Base-by-base conservation (phyloP, 1,140 invertebrate species). In the Nebria ingens region DNA sequence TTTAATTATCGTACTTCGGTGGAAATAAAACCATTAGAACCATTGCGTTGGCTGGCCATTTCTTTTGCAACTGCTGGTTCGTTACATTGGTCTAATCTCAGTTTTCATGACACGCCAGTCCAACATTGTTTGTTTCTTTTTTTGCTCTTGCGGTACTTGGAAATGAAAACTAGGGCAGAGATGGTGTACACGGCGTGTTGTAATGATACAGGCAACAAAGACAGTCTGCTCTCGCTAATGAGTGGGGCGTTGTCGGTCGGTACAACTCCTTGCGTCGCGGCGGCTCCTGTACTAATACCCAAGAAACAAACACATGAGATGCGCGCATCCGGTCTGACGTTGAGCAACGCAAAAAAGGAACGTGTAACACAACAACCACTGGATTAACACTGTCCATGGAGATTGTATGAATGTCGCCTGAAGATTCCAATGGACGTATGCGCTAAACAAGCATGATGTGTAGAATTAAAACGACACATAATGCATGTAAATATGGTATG, bases 301-400 rank as follows among this genome's bases (percentile, higher is more conserved):
- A n/a, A 34, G 25, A 34, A 9, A n/a, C 25, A 9, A 6, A 34
- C 25, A 34, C 6, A 34, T 34, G n/a, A 34, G 25, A 34, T 34
- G 25, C 6, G 25, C 25, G 25, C 25, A 34, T 34, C 25, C 25
- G 25, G 25, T 34, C 6, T n/a, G n/a, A n/a, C 6, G 25, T 34
- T 9, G n/a, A 50, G 17, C n/a, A 50, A 50, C 45, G 45, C 45
- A 50, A 50, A 50, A 50, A n/a, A 50, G 45, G n/a, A 50, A 50
- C 9, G 45, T 9, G 45, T 9, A 50, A 15, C 17, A 50, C n/a
- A 17, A 4, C 25, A 6, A n/a, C n/a, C n/a, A n/a, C n/a, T 34
- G 25, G 25, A 34, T 34, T 34, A 34, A 34, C 25, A n/a, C 25
- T 34, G 25, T 9, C 25, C 25, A n/a, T 9, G 6, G 25, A 9